Conservation (phyloP, 1,140 invertebrate species). For the Hylyphantes graminicola region DNA sequence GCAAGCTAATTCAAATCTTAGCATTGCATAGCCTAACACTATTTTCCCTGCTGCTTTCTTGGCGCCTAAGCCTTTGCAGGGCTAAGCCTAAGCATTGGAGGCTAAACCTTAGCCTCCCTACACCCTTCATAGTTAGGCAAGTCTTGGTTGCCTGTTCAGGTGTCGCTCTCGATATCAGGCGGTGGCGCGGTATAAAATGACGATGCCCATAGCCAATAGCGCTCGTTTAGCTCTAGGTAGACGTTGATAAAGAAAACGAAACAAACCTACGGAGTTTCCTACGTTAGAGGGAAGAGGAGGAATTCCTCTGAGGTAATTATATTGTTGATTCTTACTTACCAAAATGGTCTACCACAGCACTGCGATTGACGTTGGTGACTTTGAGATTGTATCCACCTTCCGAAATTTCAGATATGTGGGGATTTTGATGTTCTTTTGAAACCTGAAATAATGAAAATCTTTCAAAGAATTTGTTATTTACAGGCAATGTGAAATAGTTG, state of each 20-base stretch:
- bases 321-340: neutral
- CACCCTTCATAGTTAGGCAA: neutral
- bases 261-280: neutral
- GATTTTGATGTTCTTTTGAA: constrained; percentile 25
- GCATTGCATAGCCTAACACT: no score
- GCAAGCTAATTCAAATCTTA: no score
- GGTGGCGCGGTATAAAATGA: neutral
- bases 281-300: no score
- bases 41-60: neutral
- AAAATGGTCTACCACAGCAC: constrained; percentile 19
- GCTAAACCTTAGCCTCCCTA: no score
- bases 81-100: no score
- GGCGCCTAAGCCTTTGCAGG: no score
- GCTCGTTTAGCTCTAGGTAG: no score
- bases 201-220: neutral
- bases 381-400: constrained; percentile 34
- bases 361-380: constrained; percentile 16
- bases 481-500: neutral
- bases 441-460: constrained; percentile 7
- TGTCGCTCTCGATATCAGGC: neutral
- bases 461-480: no score
- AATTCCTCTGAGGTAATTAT: neutral
- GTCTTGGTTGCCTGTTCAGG: neutral
- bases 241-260: no score
- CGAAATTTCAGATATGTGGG: neutral